Conservation (phyloP, 2,113 vertebrate genomes). For the Pluvialis apricaria region DNA sequence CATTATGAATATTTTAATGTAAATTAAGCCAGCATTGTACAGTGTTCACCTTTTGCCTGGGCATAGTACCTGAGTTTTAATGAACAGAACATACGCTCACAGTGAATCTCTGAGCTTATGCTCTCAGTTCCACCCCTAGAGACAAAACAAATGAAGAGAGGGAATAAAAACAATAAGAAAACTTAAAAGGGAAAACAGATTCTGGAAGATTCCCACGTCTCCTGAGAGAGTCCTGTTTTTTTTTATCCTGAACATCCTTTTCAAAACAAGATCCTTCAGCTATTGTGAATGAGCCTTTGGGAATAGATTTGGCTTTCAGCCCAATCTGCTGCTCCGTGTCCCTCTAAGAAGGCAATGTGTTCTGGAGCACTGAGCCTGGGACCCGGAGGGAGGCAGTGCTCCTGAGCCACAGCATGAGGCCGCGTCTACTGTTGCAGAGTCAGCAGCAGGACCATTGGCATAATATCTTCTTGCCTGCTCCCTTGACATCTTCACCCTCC, state of each 20-base stretch:
- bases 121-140: not conserved
- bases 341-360: not conserved
- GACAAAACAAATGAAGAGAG: not conserved
- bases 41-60: conserved; percentile 7
- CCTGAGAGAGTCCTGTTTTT: not conserved
- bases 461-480: not conserved
- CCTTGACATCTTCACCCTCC: not conserved
- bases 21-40: conserved; percentile 10
- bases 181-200: not conserved
- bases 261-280: conserved; percentile 24
- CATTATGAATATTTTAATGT: not conserved
- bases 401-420: not conserved
- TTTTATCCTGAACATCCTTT: conserved; percentile 5
- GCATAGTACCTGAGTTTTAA: not conserved
- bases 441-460: not conserved
- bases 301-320: not conserved
- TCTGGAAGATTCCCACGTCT: not conserved
- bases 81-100: not conserved
- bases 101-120: not conserved
- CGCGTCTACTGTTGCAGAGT: not conserved
- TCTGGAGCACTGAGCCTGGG: not conserved
- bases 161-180: not conserved
- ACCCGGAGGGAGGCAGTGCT: not conserved
- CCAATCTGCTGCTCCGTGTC: not conserved
- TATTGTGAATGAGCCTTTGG: conserved; percentile 13